Percentiles rank a stretch among this genome's conserved stretches.
Conservation (phyloP, 2,113 vertebrate species). For the Megalops atlanticus region DNA sequence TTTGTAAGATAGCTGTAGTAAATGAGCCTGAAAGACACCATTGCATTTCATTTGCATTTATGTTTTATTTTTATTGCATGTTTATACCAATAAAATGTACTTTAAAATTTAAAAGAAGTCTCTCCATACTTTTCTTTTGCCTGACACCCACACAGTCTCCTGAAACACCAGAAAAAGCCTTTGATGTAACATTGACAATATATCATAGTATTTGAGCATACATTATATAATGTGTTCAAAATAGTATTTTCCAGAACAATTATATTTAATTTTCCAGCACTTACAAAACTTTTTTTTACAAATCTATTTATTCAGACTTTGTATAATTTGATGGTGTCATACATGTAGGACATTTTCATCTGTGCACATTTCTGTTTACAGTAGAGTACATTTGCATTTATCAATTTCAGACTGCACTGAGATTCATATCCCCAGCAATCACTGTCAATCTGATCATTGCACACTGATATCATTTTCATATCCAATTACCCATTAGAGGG, state of each 20-base stretch:
- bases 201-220: neutral
- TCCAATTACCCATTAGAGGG: constrained; percentile 35
- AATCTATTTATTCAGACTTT: too few relatives aligned
- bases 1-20: too few relatives aligned
- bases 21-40: too few relatives aligned
- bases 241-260: too few relatives aligned
- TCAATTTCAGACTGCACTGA: constrained; percentile 18
- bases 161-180: neutral
- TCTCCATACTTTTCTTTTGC: neutral
- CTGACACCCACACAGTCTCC: neutral
- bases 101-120: too few relatives aligned
- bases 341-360: neutral
- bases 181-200: neutral
- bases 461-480: constrained; percentile 32
- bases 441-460: constrained; percentile 33
- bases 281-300: too few relatives aligned
- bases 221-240: too few relatives aligned
- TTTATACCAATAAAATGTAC: too few relatives aligned
- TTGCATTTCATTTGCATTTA: too few relatives aligned
- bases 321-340: too few relatives aligned
- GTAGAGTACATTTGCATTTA: neutral
- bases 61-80: too few relatives aligned
- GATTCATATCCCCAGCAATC: constrained; percentile 18
- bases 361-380: neutral
- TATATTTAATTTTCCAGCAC: too few relatives aligned